Base-by-base conservation (phyloP, 2,888 invertebrate genomes). In the Pinctada fucata region DNA sequence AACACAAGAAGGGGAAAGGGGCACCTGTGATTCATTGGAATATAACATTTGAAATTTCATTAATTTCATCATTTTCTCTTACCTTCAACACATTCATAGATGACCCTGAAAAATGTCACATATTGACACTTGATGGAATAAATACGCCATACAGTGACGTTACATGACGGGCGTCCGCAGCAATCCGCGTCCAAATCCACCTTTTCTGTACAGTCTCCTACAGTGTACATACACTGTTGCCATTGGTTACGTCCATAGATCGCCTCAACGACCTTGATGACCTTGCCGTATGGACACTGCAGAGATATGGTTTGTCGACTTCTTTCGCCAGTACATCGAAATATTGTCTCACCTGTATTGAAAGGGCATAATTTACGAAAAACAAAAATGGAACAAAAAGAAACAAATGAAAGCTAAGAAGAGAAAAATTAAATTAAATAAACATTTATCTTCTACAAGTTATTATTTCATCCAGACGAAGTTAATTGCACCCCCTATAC, bases 21-120 rank as follows among this genome's bases (percentile, higher is more conserved):
- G 31, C 31, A 31, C 31, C 31, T 31, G 31, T 31, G 31, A 31
- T 31, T 31, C 31, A 31, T 31, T 31, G 31, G 31, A 31, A 31
- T 31, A 31, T 31, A 31, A 31, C 31, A 31, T 31, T 31, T 31
- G 31, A 31, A 31, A 31, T 31, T 31, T 31, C 31, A 31, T 31
- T 31, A 31, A 31, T 31, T 31, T 31, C 31, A 31, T 31, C 31
- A 31, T 31, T 31, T 31, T 31, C 31, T 4, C 69, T 66, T 74
- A 82, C 82, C 72, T 67, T 72, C 72, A 31, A 78, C 74, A 74
- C 82, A 82, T 71, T 82, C 80, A 72, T 82, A 80, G n/a, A 82
- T 80, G 3, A 80, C 72, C 10, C 80, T 72, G 69, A 80, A 80
- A 68, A 82, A 82, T 10, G 79, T 73, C 31, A 80, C 79, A 52